Evolutionary conservation across 2,113 vertebrate genomes (phyloP).

Genomic region (Saimiri boliviensis): DNA sequence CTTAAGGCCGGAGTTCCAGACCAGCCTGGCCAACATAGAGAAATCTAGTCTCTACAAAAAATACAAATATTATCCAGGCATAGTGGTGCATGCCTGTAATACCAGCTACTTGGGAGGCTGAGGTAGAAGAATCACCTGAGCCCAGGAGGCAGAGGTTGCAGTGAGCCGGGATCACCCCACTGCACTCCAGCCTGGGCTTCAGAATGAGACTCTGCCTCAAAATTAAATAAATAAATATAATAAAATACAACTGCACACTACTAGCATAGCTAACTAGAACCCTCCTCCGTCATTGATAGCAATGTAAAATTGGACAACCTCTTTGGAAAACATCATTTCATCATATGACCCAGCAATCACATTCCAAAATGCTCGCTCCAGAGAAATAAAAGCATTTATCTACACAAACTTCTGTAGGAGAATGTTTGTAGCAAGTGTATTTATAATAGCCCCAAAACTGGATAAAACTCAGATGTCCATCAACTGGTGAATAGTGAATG

Average conservation of each 20-base stretch:
- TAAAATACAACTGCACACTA: background rate
- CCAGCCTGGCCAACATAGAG: too few species aligned
- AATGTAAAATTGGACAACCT: background rate
- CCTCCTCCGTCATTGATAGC: background rate
- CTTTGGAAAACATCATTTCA: background rate
- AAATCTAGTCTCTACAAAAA: too few species aligned
- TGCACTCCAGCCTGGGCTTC: too few species aligned
- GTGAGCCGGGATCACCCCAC: too few species aligned
- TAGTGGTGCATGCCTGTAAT: too few species aligned
- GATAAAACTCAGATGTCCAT: background rate
- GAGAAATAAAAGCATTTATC: background rate
- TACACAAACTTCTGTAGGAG: background rate
- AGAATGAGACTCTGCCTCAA: too few species aligned
- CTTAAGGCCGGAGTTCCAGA: too few species aligned
- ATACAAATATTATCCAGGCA: too few species aligned
- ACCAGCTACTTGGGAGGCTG: too few species aligned
- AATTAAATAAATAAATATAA: background rate
- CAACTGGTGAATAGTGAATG: background rate
- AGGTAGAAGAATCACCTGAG: too few species aligned
- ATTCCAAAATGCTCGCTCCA: background rate
- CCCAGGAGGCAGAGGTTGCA: too few species aligned
- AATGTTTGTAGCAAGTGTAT: background rate
- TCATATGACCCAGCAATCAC: background rate
- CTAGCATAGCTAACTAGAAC: background rate
- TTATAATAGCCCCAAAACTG: background rate